Evolutionary conservation across 2,113 vertebrate species (phyloP), one percentile per base, ranked within the genome.

Genomic region (Setophaga petechia): DNA sequence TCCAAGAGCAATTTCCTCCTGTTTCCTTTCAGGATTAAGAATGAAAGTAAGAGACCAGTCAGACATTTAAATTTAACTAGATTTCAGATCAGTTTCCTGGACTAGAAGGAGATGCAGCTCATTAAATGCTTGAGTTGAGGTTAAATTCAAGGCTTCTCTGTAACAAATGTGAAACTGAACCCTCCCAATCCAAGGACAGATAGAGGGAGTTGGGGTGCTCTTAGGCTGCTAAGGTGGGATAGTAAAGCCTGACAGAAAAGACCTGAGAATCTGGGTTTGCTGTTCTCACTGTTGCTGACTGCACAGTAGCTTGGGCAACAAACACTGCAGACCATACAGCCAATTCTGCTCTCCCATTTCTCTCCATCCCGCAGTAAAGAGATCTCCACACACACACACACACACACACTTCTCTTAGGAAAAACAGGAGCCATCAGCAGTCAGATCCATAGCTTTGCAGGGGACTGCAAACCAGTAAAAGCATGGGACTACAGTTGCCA

Each of bases 401-500:
- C 1, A 54, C 16, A 30, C 17, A 19, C 15, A 11, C 2, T 49
- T 49, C 41, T 63, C 63, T 59, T 43, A 44, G 43, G 30, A 78
- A 67, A 51, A 81, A 71, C 51, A 80, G 37, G 65, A 89, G 44
- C 44, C 54, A 68, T 52, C 27, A 72, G 57, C 62, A 79, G 18
- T 7, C n/a, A 69, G 15, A 89, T 24, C 39, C 0, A 0, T 7
- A 67, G 57, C 52, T 71, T 77, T 52, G 43, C 80, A 55, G 68
- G 27, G 27, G 27, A 52, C 68, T 47, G 52, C 57, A 80, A 86
- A 62, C 30, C 35, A 55, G 83, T 31, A 80, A 71, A 41, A 33
- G 25, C 15, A 6, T 24, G 43, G n/a, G n/a, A 89, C 85, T 89
- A 37, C 49, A 41, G 95, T 92, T 97, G 95, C 89, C 41, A 93